Evolutionary conservation across 2,888 invertebrate genomes (phyloP).

Genomic region (Noctua janthe): DNA sequence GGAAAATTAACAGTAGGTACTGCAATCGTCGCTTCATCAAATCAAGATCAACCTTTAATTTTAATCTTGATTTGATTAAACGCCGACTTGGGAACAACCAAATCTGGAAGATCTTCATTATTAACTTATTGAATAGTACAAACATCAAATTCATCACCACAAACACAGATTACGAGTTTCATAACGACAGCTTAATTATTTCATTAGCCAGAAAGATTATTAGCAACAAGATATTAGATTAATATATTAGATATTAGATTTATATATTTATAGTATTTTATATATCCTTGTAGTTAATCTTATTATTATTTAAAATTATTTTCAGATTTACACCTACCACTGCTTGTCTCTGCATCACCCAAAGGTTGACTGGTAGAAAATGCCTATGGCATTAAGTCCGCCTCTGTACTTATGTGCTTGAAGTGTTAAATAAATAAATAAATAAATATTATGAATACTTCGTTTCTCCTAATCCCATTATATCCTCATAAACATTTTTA

Average conservation of each 20-base stretch:
- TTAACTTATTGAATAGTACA: background rate
- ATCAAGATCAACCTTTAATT: background rate
- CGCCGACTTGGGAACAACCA: background rate
- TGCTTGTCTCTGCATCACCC: too few species aligned
- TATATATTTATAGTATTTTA: too few species aligned
- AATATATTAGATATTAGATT: too few species aligned
- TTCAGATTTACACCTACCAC: too few species aligned
- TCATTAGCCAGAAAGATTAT: conserved; percentile 15
- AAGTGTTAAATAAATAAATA: too few species aligned
- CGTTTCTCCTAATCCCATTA: conserved; percentile 45
- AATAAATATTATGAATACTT: conserved; percentile 49
- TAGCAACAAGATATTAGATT: conserved; percentile 22
- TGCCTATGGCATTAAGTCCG: too few species aligned
- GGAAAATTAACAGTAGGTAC: background rate
- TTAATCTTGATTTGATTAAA: background rate
- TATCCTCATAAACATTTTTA: conserved; percentile 52
- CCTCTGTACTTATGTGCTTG: too few species aligned
- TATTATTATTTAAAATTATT: too few species aligned
- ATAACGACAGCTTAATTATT: conserved; percentile 14
- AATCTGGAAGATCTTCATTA: background rate
- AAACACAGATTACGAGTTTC: background rate
- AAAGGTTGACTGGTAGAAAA: too few species aligned
- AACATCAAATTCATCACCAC: background rate
- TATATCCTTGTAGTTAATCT: too few species aligned
- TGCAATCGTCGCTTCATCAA: background rate